A percentile compares a stretch with the other conserved stretches of the same genome.
Conservation (phyloP, 2,888 invertebrate species). For the Eremobia ochroleuca region DNA sequence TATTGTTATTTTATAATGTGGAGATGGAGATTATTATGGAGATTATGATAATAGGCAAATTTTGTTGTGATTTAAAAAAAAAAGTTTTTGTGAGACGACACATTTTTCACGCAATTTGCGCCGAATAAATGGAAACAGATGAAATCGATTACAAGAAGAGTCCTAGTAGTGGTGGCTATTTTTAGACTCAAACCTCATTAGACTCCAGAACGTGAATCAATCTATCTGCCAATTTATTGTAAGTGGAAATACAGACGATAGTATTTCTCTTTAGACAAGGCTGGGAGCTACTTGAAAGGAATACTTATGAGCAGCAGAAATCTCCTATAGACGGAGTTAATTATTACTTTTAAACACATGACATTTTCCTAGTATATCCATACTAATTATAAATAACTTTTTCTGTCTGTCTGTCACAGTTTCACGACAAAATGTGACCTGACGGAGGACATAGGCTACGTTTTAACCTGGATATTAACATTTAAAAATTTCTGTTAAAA, state of each 20-base stretch:
- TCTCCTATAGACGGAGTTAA: neutral
- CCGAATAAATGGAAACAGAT: neutral
- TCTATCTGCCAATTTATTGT: slow-evolving; percentile 38
- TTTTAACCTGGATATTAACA: neutral
- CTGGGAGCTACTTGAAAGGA: neutral
- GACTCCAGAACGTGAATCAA: slow-evolving; percentile 25
- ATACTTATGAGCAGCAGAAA: neutral
- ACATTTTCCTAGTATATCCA: too few relatives aligned
- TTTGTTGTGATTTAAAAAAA: neutral
- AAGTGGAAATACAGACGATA: neutral
- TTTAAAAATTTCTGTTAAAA: neutral
- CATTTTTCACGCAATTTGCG: neutral
- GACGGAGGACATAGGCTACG: neutral
- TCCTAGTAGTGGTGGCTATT: neutral
- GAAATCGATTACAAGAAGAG: neutral
- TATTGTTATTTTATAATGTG: neutral
- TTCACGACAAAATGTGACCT: neutral
- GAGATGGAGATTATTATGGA: neutral
- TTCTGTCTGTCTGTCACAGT: neutral
- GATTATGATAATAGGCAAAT: neutral
- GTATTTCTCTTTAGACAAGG: neutral
- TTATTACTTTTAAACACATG: neutral
- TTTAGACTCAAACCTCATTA: slow-evolving; percentile 38
- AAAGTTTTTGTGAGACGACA: neutral
- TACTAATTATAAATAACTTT: neutral